phyloP scores from a whole-genome alignment of 2,797 vertebrate species.

The Emydoidea blandingii region DNA sequence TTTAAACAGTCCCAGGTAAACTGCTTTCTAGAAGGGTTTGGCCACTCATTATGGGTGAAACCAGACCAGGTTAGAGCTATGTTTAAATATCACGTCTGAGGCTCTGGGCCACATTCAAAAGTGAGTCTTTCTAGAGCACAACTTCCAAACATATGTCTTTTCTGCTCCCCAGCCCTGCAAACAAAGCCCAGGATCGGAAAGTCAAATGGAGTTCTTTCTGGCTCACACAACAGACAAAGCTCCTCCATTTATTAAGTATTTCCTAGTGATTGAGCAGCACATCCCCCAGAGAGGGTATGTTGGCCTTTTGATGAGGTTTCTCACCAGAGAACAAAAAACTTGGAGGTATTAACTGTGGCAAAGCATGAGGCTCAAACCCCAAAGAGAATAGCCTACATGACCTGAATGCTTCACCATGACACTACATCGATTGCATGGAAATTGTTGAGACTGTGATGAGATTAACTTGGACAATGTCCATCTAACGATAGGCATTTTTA shows the following conservation, averaged over 20 bases:
- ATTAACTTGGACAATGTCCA: not conserved
- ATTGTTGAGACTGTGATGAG: not conserved
- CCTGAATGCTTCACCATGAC: not conserved
- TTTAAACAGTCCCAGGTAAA: not conserved
- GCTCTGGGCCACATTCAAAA: accelerated
- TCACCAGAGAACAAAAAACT: not conserved
- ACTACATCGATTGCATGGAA: not conserved
- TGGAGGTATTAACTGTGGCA: not conserved
- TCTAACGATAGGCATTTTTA: not conserved
- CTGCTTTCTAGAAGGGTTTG: accelerated
- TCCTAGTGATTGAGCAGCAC: not conserved
- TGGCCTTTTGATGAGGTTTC: not conserved
- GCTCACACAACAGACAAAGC: accelerated
- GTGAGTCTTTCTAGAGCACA: accelerated
- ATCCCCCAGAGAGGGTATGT: not conserved
- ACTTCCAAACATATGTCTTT: not conserved
- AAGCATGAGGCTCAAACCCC: not conserved
- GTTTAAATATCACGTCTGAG: accelerated
- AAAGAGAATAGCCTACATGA: not conserved
- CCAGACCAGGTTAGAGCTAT: accelerated
- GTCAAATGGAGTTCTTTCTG: not conserved
- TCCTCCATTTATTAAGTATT: accelerated
- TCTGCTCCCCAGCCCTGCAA: not conserved
- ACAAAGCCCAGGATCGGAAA: not conserved
- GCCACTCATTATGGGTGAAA: not conserved